Conservation (phyloP, 2,797 vertebrate species). For the Anguilla pacifica region DNA sequence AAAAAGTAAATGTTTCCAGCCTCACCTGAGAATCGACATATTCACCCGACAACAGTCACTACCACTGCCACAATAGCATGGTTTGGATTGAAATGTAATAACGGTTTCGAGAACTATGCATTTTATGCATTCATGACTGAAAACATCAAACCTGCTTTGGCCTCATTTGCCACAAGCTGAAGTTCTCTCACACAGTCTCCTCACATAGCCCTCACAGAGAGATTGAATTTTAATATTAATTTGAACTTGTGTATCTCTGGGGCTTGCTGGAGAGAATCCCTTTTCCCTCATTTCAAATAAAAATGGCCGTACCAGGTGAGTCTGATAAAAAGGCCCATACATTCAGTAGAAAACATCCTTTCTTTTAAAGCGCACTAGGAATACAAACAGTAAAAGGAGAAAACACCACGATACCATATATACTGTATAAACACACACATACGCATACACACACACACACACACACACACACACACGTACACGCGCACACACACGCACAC, state of each 20-base stretch:
- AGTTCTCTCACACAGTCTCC: background rate
- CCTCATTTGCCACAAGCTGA: background rate
- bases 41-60: background rate
- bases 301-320: background rate
- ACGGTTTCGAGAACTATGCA: background rate
- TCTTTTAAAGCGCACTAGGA: background rate
- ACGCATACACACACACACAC: background rate
- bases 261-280: background rate
- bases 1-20: background rate
- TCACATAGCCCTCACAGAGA: background rate
- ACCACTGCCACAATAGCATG: background rate
- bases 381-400: background rate
- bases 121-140: background rate
- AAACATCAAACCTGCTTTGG: background rate
- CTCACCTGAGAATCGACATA: background rate
- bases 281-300: background rate
- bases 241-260: background rate
- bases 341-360: background rate
- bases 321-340: background rate
- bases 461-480: background rate
- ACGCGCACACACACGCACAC: background rate
- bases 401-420: background rate
- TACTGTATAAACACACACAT: background rate
- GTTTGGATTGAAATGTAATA: background rate
- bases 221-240: conserved; percentile 4